These are phyloP conservation scores for Pollenia labialis DNA, from an alignment of 2,888 invertebrate genomes.

Conservation along the genomic window DNA sequence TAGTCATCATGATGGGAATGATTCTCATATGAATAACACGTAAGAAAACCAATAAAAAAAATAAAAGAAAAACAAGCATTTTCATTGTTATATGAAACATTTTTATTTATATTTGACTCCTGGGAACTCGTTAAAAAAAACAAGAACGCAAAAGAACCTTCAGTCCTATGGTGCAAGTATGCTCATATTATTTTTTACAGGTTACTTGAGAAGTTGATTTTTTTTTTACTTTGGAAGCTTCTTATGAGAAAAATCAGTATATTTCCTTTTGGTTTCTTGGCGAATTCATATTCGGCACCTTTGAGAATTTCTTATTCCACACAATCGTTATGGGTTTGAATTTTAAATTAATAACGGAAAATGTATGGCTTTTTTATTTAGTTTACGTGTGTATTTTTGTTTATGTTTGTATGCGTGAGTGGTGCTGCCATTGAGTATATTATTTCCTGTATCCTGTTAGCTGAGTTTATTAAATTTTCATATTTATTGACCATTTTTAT, in stretches of 20 bases:
- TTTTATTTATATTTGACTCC: slow-evolving; percentile 80
- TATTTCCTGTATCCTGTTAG: slow-evolving; percentile 74
- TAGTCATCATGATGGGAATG: slow-evolving; percentile 42
- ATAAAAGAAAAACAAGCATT: slow-evolving; percentile 23
- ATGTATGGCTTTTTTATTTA: slow-evolving; percentile 61
- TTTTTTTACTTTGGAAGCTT: slow-evolving; percentile 24
- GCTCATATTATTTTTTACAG: slow-evolving; percentile 56
- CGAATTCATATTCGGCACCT: slow-evolving; percentile 53
- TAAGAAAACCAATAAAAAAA: slow-evolving; percentile 75
- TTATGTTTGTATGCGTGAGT: neutral
- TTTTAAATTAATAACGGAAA: slow-evolving; percentile 70
- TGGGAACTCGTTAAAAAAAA: slow-evolving; percentile 81
- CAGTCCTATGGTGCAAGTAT: slow-evolving; percentile 1
- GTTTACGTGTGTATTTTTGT: slow-evolving; percentile 34
- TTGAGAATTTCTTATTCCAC: slow-evolving; percentile 69
- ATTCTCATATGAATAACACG: slow-evolving; percentile 76
- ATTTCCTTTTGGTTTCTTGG: neutral
- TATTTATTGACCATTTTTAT: slow-evolving; percentile 81
- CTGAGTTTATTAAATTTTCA: slow-evolving; percentile 80
- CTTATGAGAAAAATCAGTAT: slow-evolving; percentile 4
- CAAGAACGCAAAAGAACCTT: slow-evolving; percentile 20
- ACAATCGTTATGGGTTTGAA: slow-evolving; percentile 72
- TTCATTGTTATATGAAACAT: slow-evolving; percentile 64
- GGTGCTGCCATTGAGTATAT: neutral
- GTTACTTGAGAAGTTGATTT: slow-evolving; percentile 67